Conservation (phyloP, 2,113 vertebrate genomes). For the Stegostoma tigrinum region DNA sequence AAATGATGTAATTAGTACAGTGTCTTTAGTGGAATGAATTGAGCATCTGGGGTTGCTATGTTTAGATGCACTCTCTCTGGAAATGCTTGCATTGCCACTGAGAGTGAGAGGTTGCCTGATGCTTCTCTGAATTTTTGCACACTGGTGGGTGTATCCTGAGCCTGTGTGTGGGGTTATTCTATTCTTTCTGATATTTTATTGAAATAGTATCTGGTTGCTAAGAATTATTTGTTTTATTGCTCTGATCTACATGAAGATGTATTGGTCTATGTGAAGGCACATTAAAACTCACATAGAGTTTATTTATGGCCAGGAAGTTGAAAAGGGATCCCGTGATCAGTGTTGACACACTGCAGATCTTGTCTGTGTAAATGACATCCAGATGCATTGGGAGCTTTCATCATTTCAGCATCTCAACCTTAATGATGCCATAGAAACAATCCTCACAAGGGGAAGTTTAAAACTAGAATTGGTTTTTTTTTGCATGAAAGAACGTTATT, state of each 20-base stretch:
- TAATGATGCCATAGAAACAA: not conserved
- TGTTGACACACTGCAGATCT: not conserved
- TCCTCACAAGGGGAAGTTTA: not conserved
- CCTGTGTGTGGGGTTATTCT: not conserved
- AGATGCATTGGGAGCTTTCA: not conserved
- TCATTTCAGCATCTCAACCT: not conserved
- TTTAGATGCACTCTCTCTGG: fast-evolving
- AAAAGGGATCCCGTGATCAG: not conserved
- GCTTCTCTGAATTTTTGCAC: not conserved
- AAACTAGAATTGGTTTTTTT: not conserved
- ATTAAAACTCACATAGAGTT: not conserved
- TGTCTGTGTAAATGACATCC: not conserved
- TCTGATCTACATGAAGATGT: too few relatives aligned
- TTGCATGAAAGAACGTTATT: not conserved
- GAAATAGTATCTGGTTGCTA: not conserved
- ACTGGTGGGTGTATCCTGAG: conserved; percentile 4
- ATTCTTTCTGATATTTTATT: not conserved
- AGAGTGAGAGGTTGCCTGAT: not conserved
- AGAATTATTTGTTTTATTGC: not conserved
- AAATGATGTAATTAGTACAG: not conserved
- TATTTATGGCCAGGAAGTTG: not conserved
- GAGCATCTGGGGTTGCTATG: not conserved
- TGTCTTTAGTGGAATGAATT: fast-evolving
- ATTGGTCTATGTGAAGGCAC: not conserved
- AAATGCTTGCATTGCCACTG: conserved; percentile 27